A percentile compares a stretch with the other conserved stretches of the same genome.
Conservation (phyloP, 2,797 vertebrate genomes). For the Clamator glandarius region DNA sequence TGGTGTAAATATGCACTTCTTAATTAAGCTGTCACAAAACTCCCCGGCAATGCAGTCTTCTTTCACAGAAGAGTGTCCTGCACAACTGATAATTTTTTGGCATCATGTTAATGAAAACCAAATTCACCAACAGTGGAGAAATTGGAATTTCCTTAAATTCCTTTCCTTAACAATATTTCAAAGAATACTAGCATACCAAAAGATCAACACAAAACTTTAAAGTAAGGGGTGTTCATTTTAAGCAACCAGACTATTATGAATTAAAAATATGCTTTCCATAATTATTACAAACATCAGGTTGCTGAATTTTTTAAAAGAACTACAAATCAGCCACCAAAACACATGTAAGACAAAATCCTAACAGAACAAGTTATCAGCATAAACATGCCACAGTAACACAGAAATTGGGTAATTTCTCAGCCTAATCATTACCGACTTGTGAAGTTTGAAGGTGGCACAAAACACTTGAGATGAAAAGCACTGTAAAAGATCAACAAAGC, state of each 20-base stretch:
- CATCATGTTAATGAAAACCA: not conserved
- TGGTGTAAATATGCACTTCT: not conserved
- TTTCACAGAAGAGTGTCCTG: slow-evolving; percentile 1
- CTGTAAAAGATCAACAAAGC: not conserved
- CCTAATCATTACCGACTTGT: not conserved
- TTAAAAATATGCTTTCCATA: not conserved
- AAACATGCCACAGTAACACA: slow-evolving; percentile 41
- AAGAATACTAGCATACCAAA: not conserved
- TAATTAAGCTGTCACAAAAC: not conserved
- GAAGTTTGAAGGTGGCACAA: not conserved
- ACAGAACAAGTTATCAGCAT: slow-evolving; percentile 14
- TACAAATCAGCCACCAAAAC: slow-evolving; percentile 14
- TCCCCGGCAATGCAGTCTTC: not conserved
- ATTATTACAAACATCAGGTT: not conserved
- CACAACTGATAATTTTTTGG: not conserved
- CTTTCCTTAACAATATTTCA: not conserved
- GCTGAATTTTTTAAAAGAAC: not conserved
- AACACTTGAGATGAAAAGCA: slow-evolving; percentile 22
- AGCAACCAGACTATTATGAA: not conserved
- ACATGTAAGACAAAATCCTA: slow-evolving; percentile 52
- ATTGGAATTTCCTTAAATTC: not conserved
- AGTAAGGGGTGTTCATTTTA: not conserved
- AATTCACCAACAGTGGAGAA: slow-evolving; percentile 23
- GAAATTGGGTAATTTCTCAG: not conserved
- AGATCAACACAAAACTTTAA: not conserved